These are phyloP conservation scores for Harpagifer antarcticus DNA, from an alignment of 2,797 vertebrate species.

Conservation along the genomic window DNA sequence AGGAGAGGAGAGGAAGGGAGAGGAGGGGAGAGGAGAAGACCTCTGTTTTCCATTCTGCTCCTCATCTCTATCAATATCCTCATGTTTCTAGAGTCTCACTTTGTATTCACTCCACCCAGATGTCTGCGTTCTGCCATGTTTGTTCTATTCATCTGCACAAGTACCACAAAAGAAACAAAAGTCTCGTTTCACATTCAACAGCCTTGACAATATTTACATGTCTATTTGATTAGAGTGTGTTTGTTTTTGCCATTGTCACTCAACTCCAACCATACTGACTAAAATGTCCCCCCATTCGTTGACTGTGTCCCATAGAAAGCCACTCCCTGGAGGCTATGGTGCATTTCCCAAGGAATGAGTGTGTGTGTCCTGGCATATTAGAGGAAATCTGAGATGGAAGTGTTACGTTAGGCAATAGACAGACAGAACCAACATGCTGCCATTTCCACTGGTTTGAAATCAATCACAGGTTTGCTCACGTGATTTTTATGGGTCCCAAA, in stretches of 20 bases:
- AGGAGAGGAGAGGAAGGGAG: slow-evolving; percentile 12
- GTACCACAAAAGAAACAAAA: slow-evolving; percentile 54
- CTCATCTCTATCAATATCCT: slow-evolving; percentile 61
- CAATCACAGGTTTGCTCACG: slow-evolving; percentile 69
- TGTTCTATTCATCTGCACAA: slow-evolving; percentile 53
- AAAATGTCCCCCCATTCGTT: slow-evolving; percentile 44
- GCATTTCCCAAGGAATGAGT: slow-evolving; percentile 18
- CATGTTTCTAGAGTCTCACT: slow-evolving; percentile 29
- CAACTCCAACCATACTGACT: slow-evolving; percentile 34
- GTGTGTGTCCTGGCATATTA: slow-evolving; percentile 23
- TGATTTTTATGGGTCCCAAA: slow-evolving; percentile 71
- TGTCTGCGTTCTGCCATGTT: slow-evolving; percentile 52
- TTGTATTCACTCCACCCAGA: slow-evolving; percentile 19
- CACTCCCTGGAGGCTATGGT: slow-evolving; percentile 39
- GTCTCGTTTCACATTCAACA: slow-evolving; percentile 19
- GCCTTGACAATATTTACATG: slow-evolving; percentile 35
- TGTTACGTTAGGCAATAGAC: slow-evolving; percentile 20
- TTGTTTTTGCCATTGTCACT: slow-evolving; percentile 46
- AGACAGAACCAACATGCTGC: slow-evolving; percentile 36
- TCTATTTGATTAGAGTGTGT: slow-evolving; percentile 33
- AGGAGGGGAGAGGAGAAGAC: slow-evolving; percentile 41
- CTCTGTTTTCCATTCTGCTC: slow-evolving; percentile 69
- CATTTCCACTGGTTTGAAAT: slow-evolving; percentile 60
- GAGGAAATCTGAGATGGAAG: slow-evolving; percentile 11
- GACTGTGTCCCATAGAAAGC: slow-evolving; percentile 52